Conservation (phyloP, 2,888 invertebrate genomes). For the Hypolimnas misippus region DNA sequence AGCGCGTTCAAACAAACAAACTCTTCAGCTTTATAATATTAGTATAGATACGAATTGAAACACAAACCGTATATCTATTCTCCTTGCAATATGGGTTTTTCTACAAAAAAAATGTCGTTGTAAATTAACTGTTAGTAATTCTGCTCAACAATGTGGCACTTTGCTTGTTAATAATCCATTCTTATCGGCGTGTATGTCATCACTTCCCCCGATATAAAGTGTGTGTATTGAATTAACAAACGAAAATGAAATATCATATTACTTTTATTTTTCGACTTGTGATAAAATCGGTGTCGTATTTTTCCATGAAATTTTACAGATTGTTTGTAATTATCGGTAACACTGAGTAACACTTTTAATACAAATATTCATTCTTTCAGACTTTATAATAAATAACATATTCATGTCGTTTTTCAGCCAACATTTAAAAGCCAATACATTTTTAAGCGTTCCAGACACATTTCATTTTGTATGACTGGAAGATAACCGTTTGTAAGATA, state of each 20-base stretch:
- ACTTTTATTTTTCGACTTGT: slow-evolving; percentile 23
- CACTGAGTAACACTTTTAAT: slow-evolving; percentile 18
- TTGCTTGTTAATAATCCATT: slow-evolving; percentile 26
- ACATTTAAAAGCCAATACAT: not conserved
- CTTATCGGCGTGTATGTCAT: slow-evolving; percentile 33
- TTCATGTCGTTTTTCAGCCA: not conserved
- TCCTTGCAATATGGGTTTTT: not conserved
- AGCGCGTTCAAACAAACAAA: too few relatives aligned
- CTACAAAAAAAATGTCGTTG: not conserved
- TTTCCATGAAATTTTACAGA: slow-evolving; percentile 21
- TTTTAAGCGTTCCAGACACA: not conserved
- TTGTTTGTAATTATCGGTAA: slow-evolving; percentile 26
- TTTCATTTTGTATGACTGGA: not conserved
- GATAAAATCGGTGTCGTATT: slow-evolving; percentile 25
- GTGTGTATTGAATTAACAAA: slow-evolving; percentile 29
- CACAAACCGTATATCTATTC: not conserved
- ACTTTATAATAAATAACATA: not conserved
- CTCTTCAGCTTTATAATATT: too few relatives aligned
- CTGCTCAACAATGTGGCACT: slow-evolving; percentile 8
- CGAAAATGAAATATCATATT: slow-evolving; percentile 27
- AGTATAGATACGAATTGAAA: too few relatives aligned
- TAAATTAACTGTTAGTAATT: slow-evolving; percentile 1
- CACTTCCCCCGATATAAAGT: slow-evolving; percentile 34
- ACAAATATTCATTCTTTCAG: slow-evolving; percentile 1
- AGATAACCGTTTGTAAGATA: not conserved